phyloP scores from a whole-genome alignment of 2,888 invertebrate species.

The Dione vanillae region DNA sequence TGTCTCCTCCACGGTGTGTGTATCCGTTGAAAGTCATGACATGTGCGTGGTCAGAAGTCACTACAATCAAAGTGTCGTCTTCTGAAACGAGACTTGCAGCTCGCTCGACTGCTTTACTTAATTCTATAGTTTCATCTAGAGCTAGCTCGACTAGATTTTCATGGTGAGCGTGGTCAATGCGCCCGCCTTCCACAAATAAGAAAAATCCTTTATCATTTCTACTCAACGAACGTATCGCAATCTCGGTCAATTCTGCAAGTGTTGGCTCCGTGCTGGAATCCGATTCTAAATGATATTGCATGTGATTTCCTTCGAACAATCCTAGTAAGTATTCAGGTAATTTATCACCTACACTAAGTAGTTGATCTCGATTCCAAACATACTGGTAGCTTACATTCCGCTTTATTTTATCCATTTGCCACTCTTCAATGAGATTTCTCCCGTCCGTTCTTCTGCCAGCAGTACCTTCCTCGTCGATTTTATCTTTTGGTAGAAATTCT shows the following conservation, averaged over 20 bases:
- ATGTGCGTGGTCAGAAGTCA: slow-evolving; percentile 91
- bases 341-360: slow-evolving; percentile 66
- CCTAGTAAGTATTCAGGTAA: slow-evolving; percentile 87
- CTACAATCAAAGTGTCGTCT: slow-evolving; percentile 90
- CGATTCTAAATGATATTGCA: slow-evolving; percentile 87
- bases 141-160: slow-evolving; percentile 83
- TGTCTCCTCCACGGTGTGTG: slow-evolving; percentile 78
- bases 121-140: slow-evolving; percentile 87
- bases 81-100: slow-evolving; percentile 71
- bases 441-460: slow-evolving; percentile 82
- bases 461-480: slow-evolving; percentile 80
- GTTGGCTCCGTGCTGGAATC: slow-evolving; percentile 64
- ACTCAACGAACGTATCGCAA: slow-evolving; percentile 88
- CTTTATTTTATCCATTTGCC: slow-evolving; percentile 80
- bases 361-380: slow-evolving; percentile 84
- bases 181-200: slow-evolving; percentile 89
- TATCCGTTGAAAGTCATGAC: slow-evolving; percentile 89
- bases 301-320: slow-evolving; percentile 85
- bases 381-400: slow-evolving; percentile 72
- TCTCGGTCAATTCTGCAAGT: slow-evolving; percentile 79
- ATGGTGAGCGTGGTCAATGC: slow-evolving; percentile 89
- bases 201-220: slow-evolving; percentile 88
- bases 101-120: slow-evolving; percentile 83
- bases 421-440: slow-evolving; percentile 86
- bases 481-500: slow-evolving; percentile 84